A percentile compares a stretch with the other conserved stretches of the same genome.
Evolutionary conservation across 2,113 vertebrate species (phyloP).

Genomic region (Otocyon megalotis): DNA sequence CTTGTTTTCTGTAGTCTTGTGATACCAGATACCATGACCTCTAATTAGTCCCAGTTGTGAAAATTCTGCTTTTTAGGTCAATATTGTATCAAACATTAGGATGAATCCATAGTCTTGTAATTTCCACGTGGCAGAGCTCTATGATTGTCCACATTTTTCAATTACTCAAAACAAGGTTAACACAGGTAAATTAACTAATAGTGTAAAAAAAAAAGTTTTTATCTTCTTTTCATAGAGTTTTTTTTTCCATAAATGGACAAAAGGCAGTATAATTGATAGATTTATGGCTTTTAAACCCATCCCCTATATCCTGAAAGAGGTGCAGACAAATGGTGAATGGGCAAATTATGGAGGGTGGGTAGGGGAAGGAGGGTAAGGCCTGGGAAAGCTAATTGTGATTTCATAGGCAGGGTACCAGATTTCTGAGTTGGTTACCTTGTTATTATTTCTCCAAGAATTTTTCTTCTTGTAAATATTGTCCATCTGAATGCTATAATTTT

Average conservation of each 20-base stretch:
- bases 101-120: conserved; percentile 12
- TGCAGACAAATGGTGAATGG: neutral
- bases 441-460: neutral
- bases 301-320: neutral
- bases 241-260: conserved; percentile 28
- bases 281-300: neutral
- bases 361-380: neutral
- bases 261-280: neutral
- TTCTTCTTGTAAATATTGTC: conserved; percentile 15
- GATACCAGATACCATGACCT: neutral
- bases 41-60: conserved; percentile 7
- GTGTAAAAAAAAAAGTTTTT: neutral
- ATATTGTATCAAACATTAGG: neutral
- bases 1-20: neutral
- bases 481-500: neutral
- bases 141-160: conserved; percentile 10
- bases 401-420: neutral
- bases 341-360: neutral
- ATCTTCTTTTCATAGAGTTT: neutral
- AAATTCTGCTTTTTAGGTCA: neutral
- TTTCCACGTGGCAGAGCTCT: conserved; percentile 26
- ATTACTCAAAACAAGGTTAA: neutral
- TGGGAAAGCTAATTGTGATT: neutral
- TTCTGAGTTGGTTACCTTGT: neutral
- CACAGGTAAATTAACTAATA: neutral